phyloP scores from a whole-genome alignment of 2,113 vertebrate genomes.

The Lasiurus borealis region DNA sequence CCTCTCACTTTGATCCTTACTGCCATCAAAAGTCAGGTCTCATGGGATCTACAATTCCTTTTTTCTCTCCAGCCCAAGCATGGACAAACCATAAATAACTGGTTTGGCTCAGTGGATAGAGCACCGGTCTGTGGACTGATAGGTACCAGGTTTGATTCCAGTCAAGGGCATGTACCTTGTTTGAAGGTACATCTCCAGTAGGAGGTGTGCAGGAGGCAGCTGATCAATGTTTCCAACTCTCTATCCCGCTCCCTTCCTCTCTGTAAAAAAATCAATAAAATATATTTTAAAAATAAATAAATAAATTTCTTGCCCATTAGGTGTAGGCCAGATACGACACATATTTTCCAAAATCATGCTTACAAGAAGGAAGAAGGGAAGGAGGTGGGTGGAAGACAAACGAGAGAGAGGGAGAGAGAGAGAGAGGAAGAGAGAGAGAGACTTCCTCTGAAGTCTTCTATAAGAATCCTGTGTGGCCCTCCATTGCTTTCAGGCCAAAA shows the following conservation, averaged over 20 bases:
- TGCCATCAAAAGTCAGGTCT: conserved; percentile 26
- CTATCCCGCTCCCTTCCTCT: too few relatives aligned
- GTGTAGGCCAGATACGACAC: neutral
- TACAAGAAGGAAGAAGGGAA: neutral
- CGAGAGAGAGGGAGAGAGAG: neutral
- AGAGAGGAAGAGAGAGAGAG: too few relatives aligned
- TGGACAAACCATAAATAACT: neutral
- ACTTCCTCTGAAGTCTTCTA: neutral
- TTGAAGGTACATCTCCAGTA: too few relatives aligned
- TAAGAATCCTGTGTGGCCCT: neutral
- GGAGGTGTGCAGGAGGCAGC: too few relatives aligned
- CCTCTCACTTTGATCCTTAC: conserved; percentile 36
- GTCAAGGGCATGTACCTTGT: too few relatives aligned
- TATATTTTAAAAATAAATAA: neutral
- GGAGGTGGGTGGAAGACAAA: neutral
- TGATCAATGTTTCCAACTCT: too few relatives aligned
- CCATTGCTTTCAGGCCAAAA: neutral
- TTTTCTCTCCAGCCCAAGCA: neutral
- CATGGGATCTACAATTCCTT: neutral
- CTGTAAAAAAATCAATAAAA: too few relatives aligned
- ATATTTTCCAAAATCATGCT: conserved; percentile 9
- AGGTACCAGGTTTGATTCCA: too few relatives aligned
- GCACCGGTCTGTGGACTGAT: too few relatives aligned
- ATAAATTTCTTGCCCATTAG: neutral
- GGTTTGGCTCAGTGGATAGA: too few relatives aligned